Percentiles rank a stretch among this genome's conserved stretches.
Evolutionary conservation across 2,797 vertebrate genomes (phyloP).

Genomic region (Microcaecilia unicolor): DNA sequence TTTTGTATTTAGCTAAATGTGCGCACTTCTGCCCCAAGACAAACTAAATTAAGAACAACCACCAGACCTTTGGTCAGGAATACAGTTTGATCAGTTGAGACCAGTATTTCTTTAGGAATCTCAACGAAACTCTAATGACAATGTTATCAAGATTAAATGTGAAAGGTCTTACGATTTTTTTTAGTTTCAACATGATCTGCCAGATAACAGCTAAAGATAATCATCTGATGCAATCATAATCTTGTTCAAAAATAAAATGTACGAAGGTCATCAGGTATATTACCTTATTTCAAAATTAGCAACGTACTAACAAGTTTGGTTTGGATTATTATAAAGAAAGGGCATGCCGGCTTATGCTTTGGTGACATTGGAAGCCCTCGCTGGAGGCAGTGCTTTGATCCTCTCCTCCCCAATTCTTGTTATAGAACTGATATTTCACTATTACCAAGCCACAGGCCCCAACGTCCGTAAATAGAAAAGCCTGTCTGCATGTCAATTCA

Average conservation of each 20-base stretch:
- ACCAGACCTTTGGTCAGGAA: no score
- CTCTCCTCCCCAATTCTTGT: conserved; percentile 18
- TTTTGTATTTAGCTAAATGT: no score
- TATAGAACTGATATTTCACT: conserved; percentile 44
- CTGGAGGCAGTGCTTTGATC: conserved; percentile 26
- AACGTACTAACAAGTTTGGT: background rate
- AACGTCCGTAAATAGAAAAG: conserved; percentile 49
- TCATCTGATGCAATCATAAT: background rate
- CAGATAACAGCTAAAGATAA: conserved; percentile 14
- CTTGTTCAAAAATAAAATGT: no score
- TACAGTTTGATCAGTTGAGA: no score
- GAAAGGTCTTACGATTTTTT: background rate
- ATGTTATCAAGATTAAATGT: conserved; percentile 4
- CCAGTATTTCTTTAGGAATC: no score
- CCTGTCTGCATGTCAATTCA: conserved; percentile 46
- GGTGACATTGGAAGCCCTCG: conserved; percentile 18
- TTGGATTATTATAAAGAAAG: background rate
- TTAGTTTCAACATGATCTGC: conserved; percentile 18
- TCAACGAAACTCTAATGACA: no score
- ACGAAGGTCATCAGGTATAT: no score
- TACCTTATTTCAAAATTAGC: no score
- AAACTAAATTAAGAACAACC: no score
- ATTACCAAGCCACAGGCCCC: conserved; percentile 34
- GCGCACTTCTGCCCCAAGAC: no score
- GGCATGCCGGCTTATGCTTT: conserved; percentile 5